Evolutionary conservation across 2,888 invertebrate species (phyloP).

Genomic region (Macropis europaea): DNA sequence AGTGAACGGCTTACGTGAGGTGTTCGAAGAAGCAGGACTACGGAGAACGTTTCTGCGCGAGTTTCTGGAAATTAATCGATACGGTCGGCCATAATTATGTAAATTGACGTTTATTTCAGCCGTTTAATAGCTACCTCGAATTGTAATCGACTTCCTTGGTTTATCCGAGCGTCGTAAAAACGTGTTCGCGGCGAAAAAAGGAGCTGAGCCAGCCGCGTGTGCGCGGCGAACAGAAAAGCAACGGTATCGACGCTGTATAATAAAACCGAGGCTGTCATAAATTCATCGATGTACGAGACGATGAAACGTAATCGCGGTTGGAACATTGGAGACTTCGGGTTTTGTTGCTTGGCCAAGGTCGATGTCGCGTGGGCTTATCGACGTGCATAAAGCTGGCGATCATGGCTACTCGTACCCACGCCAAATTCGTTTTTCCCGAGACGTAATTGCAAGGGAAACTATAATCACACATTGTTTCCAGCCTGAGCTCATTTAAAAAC

Average conservation of each 20-base stretch:
- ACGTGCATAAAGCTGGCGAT: slow-evolving; percentile 38
- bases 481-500: too few relatives aligned
- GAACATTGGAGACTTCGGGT: slow-evolving; percentile 28
- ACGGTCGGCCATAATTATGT: background rate
- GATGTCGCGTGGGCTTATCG: slow-evolving; percentile 44
- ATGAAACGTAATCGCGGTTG: slow-evolving; percentile 27
- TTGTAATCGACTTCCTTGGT: background rate
- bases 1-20: too few relatives aligned
- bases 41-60: background rate
- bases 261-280: slow-evolving; percentile 16
- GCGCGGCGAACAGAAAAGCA: background rate
- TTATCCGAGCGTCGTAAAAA: background rate
- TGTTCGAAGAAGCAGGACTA: too few relatives aligned
- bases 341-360: slow-evolving; percentile 50
- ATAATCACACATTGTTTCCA: background rate
- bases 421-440: background rate
- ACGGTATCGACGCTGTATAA: background rate
- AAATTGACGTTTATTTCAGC: slow-evolving; percentile 7
- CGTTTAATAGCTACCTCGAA: background rate
- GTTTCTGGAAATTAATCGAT: background rate
- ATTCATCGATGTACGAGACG: slow-evolving; percentile 10
- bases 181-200: background rate
- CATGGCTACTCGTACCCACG: slow-evolving; percentile 32
- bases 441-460: background rate
- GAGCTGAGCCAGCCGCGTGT: background rate